Evolutionary conservation across 2,797 vertebrate genomes (phyloP).

Genomic region (Bovichtus variegatus): DNA sequence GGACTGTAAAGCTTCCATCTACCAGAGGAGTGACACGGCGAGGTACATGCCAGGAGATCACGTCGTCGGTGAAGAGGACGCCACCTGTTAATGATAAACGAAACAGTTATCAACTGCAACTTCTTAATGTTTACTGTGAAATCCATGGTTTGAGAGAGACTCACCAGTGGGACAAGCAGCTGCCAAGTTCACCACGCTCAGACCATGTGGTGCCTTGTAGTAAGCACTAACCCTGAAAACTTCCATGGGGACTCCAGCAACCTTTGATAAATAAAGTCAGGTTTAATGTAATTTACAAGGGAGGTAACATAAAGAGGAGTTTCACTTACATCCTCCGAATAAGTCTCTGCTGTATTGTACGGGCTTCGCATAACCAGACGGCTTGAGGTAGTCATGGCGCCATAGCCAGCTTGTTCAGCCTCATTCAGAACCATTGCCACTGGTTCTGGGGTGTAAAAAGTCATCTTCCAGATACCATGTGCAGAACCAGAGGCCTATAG

Average conservation of each 20-base stretch:
- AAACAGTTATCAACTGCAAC: neutral
- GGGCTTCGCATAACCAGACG: constrained; percentile 86
- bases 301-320: too few species aligned
- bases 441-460: constrained; percentile 84
- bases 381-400: constrained; percentile 73
- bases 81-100: constrained; percentile 78
- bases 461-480: constrained; percentile 84
- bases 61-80: constrained; percentile 74
- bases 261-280: constrained; percentile 69
- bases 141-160: rapidly evolving
- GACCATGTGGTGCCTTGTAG: constrained; percentile 79
- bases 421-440: constrained; percentile 80
- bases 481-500: constrained; percentile 51
- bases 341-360: constrained; percentile 79
- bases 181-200: constrained; percentile 81
- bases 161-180: constrained; percentile 86
- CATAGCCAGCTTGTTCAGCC: constrained; percentile 84
- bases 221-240: constrained; percentile 83
- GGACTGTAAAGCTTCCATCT: constrained; percentile 63
- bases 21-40: constrained; percentile 78
- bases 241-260: constrained; percentile 85
- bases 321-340: constrained; percentile 75
- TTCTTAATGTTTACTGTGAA: rapidly evolving
- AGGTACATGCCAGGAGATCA: constrained; percentile 89
- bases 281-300: neutral